Evolutionary conservation across 2,797 vertebrate species (phyloP).

Genomic region (Pristis pectinata): DNA sequence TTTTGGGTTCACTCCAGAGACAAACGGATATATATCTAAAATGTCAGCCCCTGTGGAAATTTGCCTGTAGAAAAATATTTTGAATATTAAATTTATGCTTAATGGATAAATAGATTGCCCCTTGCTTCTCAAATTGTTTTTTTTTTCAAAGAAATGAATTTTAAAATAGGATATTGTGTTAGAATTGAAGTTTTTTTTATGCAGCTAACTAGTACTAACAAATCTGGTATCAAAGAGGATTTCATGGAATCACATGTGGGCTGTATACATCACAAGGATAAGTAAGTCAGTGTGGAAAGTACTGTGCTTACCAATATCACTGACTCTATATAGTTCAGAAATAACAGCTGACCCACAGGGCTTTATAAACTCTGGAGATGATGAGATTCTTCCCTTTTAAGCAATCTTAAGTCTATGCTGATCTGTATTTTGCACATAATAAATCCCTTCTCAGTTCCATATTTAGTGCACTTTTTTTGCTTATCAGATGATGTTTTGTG

Average conservation of each 20-base stretch:
- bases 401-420: neutral
- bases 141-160: neutral
- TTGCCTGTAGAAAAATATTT: neutral
- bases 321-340: neutral
- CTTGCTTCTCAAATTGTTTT: neutral
- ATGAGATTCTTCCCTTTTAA: neutral
- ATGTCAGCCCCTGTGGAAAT: neutral
- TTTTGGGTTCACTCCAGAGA: neutral
- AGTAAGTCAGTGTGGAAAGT: neutral
- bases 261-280: neutral
- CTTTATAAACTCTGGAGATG: neutral
- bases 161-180: neutral
- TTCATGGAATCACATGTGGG: neutral
- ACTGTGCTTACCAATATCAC: neutral
- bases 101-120: neutral
- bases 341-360: neutral
- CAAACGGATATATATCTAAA: neutral
- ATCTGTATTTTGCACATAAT: neutral
- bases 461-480: neutral
- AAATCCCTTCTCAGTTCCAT: neutral
- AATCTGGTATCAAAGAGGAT: neutral
- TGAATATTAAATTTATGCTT: slow-evolving; percentile 20
- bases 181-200: neutral
- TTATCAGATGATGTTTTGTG: neutral
- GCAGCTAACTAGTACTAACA: neutral